Evolutionary conservation across 2,113 vertebrate species (phyloP).

Genomic region (Perognathus longimembris): DNA sequence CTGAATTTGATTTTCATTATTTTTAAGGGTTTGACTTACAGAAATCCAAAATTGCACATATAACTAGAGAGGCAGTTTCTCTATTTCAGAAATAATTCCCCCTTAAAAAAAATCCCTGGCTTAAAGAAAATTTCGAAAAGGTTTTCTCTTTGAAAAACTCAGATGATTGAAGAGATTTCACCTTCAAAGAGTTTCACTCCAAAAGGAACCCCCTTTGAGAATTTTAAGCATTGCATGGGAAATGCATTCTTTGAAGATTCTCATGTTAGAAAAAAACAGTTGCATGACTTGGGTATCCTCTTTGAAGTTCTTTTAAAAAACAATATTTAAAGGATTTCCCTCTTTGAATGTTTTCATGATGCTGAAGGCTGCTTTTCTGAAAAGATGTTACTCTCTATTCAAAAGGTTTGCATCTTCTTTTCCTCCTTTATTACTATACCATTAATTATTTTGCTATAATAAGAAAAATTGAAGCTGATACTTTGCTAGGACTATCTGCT

Average conservation of each 20-base stretch:
- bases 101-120: constrained; percentile 58
- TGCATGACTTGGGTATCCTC: constrained; percentile 84
- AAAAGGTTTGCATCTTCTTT: constrained; percentile 56
- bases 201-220: constrained; percentile 83
- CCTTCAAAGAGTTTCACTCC: constrained; percentile 84
- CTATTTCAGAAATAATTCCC: constrained; percentile 65
- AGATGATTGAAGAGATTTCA: constrained; percentile 81
- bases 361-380: constrained; percentile 27
- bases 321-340: constrained; percentile 81
- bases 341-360: constrained; percentile 71
- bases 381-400: constrained; percentile 70
- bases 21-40: constrained; percentile 49
- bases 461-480: background rate
- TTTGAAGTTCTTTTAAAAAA: constrained; percentile 81
- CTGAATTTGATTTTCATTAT: constrained; percentile 37
- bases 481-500: background rate
- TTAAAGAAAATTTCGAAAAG: constrained; percentile 75
- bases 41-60: constrained; percentile 15
- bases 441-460: constrained; percentile 43
- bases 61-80: constrained; percentile 14
- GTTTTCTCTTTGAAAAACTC: constrained; percentile 83
- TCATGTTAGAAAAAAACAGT: constrained; percentile 77
- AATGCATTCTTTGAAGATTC: constrained; percentile 84
- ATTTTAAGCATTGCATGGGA: constrained; percentile 79
- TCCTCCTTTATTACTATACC: background rate